Evolutionary conservation across 2,113 vertebrate species (phyloP), one percentile per base, ranked within the genome.

Genomic region (Paramormyrops kingsleyae): DNA sequence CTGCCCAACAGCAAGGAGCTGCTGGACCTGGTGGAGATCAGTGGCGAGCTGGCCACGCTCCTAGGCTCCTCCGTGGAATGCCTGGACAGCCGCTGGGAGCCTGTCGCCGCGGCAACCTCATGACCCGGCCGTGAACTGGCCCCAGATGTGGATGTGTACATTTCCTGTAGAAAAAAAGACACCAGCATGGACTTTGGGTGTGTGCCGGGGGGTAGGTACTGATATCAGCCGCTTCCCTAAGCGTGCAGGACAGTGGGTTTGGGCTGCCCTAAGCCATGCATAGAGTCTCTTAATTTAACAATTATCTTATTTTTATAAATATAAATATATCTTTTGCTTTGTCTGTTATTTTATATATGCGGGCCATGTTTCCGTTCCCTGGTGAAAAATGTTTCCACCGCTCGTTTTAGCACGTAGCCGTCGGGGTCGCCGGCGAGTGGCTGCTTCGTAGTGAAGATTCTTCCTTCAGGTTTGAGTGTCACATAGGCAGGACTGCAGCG

Each of bases 21-120:
- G 87, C 93, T 99, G 92, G 97, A 99, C 93, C 96, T 99, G 94
- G 97, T 99, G 15, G 97, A 99, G 92, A 97, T 97, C 93, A 97
- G 97, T 19, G 96, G 94, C 0, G 97, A 99, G 94, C 96, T 99
- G 90, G 97, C 97, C 91, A 96, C 97, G 17, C 95, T 97, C 91
- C 96, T 99, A 3, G 97, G 98, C 91, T 98, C 97, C 90, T 96
- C 97, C 1, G 92, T 99, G 91, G 97, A 98, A 94, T 98, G 96
- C 95, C 91, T 98, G 89, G 95, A 96, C 13, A 93, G 94, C 93
- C 93, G 91, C 92, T 95, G 95, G 95, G 95, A 95, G 27, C 12
- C 90, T 50, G 47, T 80, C 5, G 39, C 70, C 42, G 2, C 24
- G 80, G 83, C 92, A 91, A 83, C 89, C 90, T 0, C 91, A 88